Evolutionary conservation across 2,113 vertebrate species (phyloP).

Genomic region (Amphiprion percula): DNA sequence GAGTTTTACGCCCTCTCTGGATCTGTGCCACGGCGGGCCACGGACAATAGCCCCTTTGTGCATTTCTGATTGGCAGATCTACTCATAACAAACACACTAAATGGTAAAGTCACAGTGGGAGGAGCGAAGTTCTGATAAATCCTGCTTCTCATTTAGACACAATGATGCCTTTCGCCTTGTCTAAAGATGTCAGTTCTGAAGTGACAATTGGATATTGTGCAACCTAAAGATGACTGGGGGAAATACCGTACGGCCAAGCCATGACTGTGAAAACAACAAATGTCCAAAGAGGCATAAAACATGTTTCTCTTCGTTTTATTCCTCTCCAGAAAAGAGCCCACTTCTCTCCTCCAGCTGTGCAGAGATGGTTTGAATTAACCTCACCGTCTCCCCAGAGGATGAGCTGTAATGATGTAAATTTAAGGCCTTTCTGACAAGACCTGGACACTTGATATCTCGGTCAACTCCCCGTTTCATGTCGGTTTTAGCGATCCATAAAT

Average conservation of each 20-base stretch:
- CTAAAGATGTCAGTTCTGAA: constrained; percentile 55
- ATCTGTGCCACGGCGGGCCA: constrained; percentile 65
- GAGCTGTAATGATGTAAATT: constrained; percentile 77
- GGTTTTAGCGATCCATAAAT: constrained; percentile 78
- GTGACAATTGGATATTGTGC: constrained; percentile 49
- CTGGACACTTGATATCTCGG: constrained; percentile 79
- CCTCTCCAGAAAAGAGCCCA: constrained; percentile 35
- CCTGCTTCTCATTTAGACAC: constrained; percentile 58
- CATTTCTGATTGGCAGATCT: constrained; percentile 76
- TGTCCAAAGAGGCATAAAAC: constrained; percentile 31
- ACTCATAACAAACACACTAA: constrained; percentile 77
- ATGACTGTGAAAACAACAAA: constrained; percentile 43
- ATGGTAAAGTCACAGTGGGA: constrained; percentile 75
- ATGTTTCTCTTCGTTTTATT: constrained; percentile 46
- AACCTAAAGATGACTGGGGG: constrained; percentile 47
- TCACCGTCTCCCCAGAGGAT: constrained; percentile 67
- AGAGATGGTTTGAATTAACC: constrained; percentile 78
- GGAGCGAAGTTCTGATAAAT: constrained; percentile 62
- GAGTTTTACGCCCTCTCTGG: constrained; percentile 77
- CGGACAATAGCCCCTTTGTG: constrained; percentile 82
- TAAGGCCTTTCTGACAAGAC: constrained; percentile 78
- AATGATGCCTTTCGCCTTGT: constrained; percentile 65
- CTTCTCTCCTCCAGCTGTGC: constrained; percentile 51
- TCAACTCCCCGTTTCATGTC: constrained; percentile 76
- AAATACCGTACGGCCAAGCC: constrained; percentile 26